A percentile compares a stretch with the other conserved stretches of the same genome.
Conservation (phyloP, 2,113 vertebrate genomes). For the western clawed frog (Xenopus tropicalis) region UCB_Xtro_10.0 CM004451.2:20682001-20682500, state of each 20-base stretch:
- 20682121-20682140: no score
- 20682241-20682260: no score
- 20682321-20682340: conserved; percentile 64
- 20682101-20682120: no score
- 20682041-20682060: conserved; percentile 58
- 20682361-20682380: conserved; percentile 65
- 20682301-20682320: conserved; percentile 57
- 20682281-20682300: conserved; percentile 65
- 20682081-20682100: no score
- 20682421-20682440: conserved; percentile 66
- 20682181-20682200: no score
- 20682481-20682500: conserved; percentile 38
- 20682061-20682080: not conserved
- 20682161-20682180: no score
- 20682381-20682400: conserved; percentile 73
- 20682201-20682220: not conserved
- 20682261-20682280: no score
- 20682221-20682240: not conserved
- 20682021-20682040: not conserved
- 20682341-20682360: conserved; percentile 73
- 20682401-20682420: conserved; percentile 57
- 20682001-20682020: conserved; percentile 48
- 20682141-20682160: no score
- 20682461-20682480: conserved; percentile 30
- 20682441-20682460: conserved; percentile 64